A percentile compares a stretch with the other conserved stretches of the same genome.
phyloP scores from a whole-genome alignment of 1,140 invertebrate genomes.

The Drosophila varians region DNA sequence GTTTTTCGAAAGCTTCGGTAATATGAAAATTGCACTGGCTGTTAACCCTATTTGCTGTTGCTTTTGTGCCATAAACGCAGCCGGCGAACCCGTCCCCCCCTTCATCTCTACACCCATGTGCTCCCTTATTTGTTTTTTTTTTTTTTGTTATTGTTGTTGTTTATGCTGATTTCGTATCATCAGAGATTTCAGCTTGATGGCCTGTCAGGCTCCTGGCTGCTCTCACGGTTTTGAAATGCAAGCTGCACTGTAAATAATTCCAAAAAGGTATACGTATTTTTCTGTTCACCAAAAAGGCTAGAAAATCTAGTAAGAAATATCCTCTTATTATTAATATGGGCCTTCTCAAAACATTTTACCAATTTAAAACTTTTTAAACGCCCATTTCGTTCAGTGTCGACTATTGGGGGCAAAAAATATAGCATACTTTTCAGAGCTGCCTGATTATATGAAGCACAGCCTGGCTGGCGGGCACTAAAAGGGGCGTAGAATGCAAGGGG shows the following conservation, averaged over 20 bases:
- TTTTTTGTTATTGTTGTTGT: conserved; percentile 56
- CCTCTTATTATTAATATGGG: no score
- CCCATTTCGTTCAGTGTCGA: conserved; percentile 9
- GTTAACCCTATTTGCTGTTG: conserved; percentile 78
- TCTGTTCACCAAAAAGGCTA: no score
- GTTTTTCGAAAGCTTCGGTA: conserved; percentile 64
- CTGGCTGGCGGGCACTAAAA: conserved; percentile 18
- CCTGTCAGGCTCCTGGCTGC: conserved; percentile 27
- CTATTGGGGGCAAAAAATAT: conserved; percentile 56
- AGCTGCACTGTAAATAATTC: conserved; percentile 1
- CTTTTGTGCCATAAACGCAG: conserved; percentile 73
- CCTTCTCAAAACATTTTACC: no score
- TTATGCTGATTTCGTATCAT: conserved; percentile 80
- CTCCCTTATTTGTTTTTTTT: not conserved
- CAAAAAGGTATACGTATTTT: not conserved
- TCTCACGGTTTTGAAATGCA: conserved; percentile 25
- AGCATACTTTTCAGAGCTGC: conserved; percentile 77
- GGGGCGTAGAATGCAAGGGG: not conserved
- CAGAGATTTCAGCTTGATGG: conserved; percentile 76
- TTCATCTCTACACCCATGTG: not conserved
- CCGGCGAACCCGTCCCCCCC: not conserved
- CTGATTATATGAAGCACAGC: conserved; percentile 65
- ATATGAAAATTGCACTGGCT: conserved; percentile 80
- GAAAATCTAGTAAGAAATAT: no score
- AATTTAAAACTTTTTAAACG: no score